phyloP scores from a whole-genome alignment of 2,888 invertebrate species.

The Lucinisca nassula region DNA sequence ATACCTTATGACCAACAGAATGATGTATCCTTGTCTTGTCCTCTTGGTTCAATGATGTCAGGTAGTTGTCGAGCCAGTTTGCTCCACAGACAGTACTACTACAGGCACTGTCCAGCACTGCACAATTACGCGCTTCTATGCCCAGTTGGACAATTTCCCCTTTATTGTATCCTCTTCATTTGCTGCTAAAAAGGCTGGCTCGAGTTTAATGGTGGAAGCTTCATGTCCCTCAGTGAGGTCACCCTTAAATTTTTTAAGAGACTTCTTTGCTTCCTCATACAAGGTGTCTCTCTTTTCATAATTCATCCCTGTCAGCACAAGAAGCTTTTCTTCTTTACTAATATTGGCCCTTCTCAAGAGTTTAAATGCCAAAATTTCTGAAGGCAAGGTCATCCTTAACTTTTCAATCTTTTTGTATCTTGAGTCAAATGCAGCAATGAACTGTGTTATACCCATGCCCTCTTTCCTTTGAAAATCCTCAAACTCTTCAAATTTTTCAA shows the following conservation, averaged over 20 bases:
- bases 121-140: slow-evolving; percentile 13
- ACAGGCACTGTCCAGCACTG: slow-evolving; percentile 19
- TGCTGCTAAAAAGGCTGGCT: too few relatives aligned
- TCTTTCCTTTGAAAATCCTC: not conserved
- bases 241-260: too few relatives aligned
- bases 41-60: not conserved
- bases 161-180: slow-evolving; percentile 39
- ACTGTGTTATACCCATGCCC: not conserved
- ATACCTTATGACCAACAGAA: not conserved
- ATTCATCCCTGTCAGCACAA: not conserved
- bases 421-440: not conserved
- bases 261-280: too few relatives aligned
- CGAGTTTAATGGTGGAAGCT: too few relatives aligned
- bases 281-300: not conserved
- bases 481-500: not conserved
- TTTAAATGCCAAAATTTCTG: not conserved
- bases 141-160: not conserved
- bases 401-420: not conserved
- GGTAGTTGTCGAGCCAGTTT: slow-evolving; percentile 24
- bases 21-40: not conserved
- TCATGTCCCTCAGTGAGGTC: too few relatives aligned
- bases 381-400: not conserved
- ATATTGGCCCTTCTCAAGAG: not conserved
- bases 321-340: not conserved
- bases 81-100: slow-evolving; percentile 24